Percentiles rank a stretch among this genome's conserved stretches.
Conservation (phyloP, 2,888 invertebrate species). For the Dichetophora obliterata region DNA sequence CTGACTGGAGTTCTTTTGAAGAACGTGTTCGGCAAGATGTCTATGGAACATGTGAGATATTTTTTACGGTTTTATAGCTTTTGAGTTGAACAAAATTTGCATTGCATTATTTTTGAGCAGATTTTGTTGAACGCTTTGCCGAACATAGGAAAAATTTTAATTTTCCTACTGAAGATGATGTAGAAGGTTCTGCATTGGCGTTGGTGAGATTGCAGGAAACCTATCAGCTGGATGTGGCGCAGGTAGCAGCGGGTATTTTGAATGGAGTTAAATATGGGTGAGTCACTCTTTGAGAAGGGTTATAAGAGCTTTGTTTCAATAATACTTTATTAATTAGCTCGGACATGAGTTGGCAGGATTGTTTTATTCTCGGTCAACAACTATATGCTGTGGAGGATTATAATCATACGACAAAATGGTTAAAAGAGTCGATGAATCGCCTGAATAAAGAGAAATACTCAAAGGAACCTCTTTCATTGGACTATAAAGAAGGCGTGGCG, state of each 20-base stretch:
- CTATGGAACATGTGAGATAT: conserved; percentile 68
- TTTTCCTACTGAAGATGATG: conserved; percentile 92
- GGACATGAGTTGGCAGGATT: conserved; percentile 86
- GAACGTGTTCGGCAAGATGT: conserved; percentile 77
- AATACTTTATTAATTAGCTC: conserved; percentile 67
- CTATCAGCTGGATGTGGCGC: conserved; percentile 87
- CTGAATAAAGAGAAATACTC: conserved; percentile 73
- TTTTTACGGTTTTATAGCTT: not conserved
- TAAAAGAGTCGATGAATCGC: conserved; percentile 88
- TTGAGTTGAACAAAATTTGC: not conserved
- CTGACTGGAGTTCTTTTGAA: conserved; percentile 88
- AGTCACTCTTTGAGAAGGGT: conserved; percentile 5
- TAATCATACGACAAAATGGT: conserved; percentile 95
- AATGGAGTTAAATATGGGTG: conserved; percentile 86
- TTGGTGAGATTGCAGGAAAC: conserved; percentile 94
- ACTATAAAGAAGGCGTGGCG: conserved; percentile 60
- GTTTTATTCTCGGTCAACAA: conserved; percentile 93
- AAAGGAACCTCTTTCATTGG: conserved; percentile 52
- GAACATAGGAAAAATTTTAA: conserved; percentile 78
- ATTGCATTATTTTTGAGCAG: conserved; percentile 63
- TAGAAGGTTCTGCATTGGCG: conserved; percentile 94
- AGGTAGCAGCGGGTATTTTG: conserved; percentile 86
- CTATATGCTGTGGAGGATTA: conserved; percentile 92
- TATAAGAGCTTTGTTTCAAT: not conserved
- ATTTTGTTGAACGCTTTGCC: conserved; percentile 80